These are phyloP conservation scores for Chrysina gloriosa DNA, from an alignment of 2,888 invertebrate genomes.

Conservation along the genomic window DNA sequence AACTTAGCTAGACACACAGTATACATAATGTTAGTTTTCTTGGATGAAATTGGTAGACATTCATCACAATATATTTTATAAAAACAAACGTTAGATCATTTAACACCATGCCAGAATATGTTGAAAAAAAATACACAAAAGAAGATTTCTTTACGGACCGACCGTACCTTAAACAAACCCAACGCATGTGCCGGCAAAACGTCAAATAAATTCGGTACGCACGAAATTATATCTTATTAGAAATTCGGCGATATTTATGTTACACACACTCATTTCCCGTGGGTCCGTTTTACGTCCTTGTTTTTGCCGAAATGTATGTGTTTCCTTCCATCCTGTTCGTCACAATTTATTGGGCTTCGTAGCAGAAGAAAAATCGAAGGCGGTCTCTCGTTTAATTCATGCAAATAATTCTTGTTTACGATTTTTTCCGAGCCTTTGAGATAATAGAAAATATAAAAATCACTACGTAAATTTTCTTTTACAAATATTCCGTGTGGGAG, in stretches of 20 bases:
- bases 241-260: constrained; percentile 49
- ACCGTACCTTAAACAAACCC: constrained; percentile 30
- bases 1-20: too few relatives aligned
- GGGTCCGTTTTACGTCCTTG: constrained; percentile 51
- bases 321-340: constrained; percentile 52
- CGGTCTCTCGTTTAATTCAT: constrained; percentile 51
- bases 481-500: too few relatives aligned
- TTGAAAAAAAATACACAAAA: constrained; percentile 18
- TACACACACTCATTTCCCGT: constrained; percentile 50
- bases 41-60: too few relatives aligned
- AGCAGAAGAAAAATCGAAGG: constrained; percentile 49
- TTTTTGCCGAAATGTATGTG: constrained; percentile 49
- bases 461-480: constrained; percentile 9
- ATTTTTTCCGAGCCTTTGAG: constrained; percentile 37
- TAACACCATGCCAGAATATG: constrained; percentile 1
- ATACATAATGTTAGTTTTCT: too few relatives aligned
- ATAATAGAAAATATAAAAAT: constrained; percentile 35
- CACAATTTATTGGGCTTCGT: constrained; percentile 51
- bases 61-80: constrained; percentile 30
- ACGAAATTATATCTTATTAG: constrained; percentile 44
- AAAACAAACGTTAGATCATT: constrained; percentile 24
- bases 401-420: constrained; percentile 54
- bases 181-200: constrained; percentile 38
- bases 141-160: constrained; percentile 25
- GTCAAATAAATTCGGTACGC: constrained; percentile 42